A percentile compares a stretch with the other conserved stretches of the same genome.
Conservation (phyloP, 2,797 vertebrate genomes). For the Uromys caudimaculatus region DNA sequence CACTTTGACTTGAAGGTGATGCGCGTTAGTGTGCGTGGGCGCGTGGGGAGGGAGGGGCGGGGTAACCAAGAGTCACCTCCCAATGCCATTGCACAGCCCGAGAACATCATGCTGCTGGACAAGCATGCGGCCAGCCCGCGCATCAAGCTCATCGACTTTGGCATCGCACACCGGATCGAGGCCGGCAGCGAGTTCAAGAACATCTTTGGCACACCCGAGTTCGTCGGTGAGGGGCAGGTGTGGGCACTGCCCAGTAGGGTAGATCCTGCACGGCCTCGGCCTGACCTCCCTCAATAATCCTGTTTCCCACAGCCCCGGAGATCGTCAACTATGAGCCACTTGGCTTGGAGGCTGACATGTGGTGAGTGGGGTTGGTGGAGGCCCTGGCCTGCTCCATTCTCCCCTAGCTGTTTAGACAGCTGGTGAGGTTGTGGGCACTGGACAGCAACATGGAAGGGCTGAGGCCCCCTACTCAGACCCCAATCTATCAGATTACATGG, state of each 20-base stretch:
- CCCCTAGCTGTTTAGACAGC: neutral
- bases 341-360: slow-evolving; percentile 99
- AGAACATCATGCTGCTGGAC: slow-evolving; percentile 99
- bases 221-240: slow-evolving; percentile 91
- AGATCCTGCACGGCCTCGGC: neutral
- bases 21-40: neutral
- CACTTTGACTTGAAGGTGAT: slow-evolving; percentile 98
- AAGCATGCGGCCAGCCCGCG: slow-evolving; percentile 95
- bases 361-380: slow-evolving; percentile 88
- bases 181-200: slow-evolving; percentile 99
- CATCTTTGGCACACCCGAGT: slow-evolving; percentile 98
- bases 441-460: neutral
- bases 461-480: neutral
- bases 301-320: slow-evolving; percentile 92
- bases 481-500: neutral
- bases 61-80: neutral
- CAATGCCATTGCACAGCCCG: slow-evolving; percentile 87
- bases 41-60: neutral
- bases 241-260: neutral
- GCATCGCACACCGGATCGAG: slow-evolving; percentile 98
- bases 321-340: slow-evolving; percentile 99
- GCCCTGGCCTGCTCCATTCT: neutral
- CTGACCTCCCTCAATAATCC: neutral
- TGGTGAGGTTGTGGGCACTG: neutral
- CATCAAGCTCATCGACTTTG: slow-evolving; percentile 99